Evolutionary conservation across 2,888 invertebrate genomes (phyloP).

Genomic region (Apamea sordens): DNA sequence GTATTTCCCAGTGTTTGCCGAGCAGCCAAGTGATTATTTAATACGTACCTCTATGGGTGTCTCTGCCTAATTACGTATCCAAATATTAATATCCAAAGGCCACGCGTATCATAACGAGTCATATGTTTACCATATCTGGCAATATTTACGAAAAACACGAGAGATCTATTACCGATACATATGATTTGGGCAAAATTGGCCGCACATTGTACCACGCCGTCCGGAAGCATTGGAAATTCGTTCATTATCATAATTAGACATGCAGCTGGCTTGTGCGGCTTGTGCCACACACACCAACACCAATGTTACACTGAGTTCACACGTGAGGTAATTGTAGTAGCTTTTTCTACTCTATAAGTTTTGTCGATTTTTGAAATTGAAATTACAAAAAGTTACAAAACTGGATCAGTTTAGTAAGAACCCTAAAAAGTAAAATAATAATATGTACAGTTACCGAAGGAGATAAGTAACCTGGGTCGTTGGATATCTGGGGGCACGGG

Average conservation of each 20-base stretch:
- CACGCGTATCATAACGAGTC: conserved; percentile 29
- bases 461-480: no score
- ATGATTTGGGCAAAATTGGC: conserved; percentile 45
- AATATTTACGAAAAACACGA: conserved; percentile 38
- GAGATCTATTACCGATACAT: conserved; percentile 66
- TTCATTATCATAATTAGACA: conserved; percentile 81
- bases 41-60: neutral
- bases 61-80: neutral
- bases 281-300: conserved; percentile 33
- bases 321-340: conserved; percentile 5
- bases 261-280: conserved; percentile 70
- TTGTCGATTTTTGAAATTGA: neutral
- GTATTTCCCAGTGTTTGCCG: neutral
- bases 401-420: neutral
- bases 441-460: no score
- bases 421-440: neutral
- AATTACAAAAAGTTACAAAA: neutral
- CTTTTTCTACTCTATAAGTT: neutral
- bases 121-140: conserved; percentile 30
- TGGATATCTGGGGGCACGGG: no score
- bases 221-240: conserved; percentile 78
- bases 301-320: conserved; percentile 39
- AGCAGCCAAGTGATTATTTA: neutral
- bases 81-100: conserved; percentile 13
- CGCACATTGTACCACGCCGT: conserved; percentile 48